Evolutionary conservation across 1,140 invertebrate species (phyloP).

Genomic region (Laupala kohalensis): DNA sequence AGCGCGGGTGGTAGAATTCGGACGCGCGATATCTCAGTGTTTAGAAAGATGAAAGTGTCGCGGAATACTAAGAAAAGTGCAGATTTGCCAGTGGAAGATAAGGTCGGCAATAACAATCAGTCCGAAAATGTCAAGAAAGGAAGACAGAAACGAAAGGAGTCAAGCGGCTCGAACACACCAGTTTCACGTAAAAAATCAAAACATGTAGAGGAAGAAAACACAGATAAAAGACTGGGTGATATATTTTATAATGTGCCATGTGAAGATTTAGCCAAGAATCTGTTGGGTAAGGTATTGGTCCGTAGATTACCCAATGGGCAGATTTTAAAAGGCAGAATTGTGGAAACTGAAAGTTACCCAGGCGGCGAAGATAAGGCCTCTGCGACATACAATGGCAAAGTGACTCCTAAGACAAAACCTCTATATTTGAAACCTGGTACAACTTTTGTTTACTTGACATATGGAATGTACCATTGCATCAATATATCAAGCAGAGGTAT

Average conservation of each 20-base stretch:
- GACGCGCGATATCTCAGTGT: background rate
- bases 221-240: slow-evolving; percentile 7
- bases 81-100: background rate
- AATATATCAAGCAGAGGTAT: slow-evolving; percentile 66
- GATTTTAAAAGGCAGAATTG: slow-evolving; percentile 49
- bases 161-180: too few species aligned
- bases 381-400: slow-evolving; percentile 49
- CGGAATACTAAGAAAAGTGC: background rate
- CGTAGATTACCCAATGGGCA: slow-evolving; percentile 36
- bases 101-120: background rate
- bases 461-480: slow-evolving; percentile 72
- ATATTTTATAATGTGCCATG: slow-evolving; percentile 32
- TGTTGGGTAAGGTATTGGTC: slow-evolving; percentile 54
- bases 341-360: slow-evolving; percentile 68
- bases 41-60: background rate
- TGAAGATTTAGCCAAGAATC: slow-evolving; percentile 37
- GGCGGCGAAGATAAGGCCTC: slow-evolving; percentile 59
- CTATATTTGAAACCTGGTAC: slow-evolving; percentile 76
- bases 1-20: background rate
- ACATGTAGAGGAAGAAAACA: background rate
- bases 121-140: background rate
- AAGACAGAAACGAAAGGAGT: background rate
- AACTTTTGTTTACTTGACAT: slow-evolving; percentile 64
- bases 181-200: background rate
- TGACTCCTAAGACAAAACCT: slow-evolving; percentile 52